Percentiles rank a stretch among this genome's conserved stretches.
Conservation (phyloP, 2,888 invertebrate genomes). For the Augiades crinisus region DNA sequence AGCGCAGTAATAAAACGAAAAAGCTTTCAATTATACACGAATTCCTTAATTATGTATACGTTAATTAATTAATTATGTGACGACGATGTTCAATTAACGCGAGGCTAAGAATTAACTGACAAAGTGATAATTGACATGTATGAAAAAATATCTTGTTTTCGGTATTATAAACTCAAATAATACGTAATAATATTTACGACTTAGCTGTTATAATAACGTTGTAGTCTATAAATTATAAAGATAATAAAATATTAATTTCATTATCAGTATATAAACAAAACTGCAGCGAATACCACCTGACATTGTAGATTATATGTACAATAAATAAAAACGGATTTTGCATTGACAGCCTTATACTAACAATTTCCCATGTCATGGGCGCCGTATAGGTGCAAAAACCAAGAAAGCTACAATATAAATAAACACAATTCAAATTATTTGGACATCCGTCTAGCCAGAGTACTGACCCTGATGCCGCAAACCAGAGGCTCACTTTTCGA, state of each 20-base stretch:
- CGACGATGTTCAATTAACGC: slow-evolving; percentile 66
- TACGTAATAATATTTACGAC: slow-evolving; percentile 49
- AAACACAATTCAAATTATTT: too few species aligned
- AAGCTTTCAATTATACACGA: slow-evolving; percentile 59
- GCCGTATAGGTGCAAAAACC: too few species aligned
- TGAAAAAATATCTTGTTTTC: slow-evolving; percentile 41
- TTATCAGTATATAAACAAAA: too few species aligned
- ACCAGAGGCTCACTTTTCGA: too few species aligned
- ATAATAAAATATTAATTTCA: slow-evolving; percentile 55
- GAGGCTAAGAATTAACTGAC: slow-evolving; percentile 66
- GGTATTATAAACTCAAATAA: slow-evolving; percentile 39
- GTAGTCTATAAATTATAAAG: slow-evolving; percentile 55
- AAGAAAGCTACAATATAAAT: too few species aligned
- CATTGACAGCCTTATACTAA: too few species aligned
- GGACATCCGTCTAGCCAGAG: too few species aligned
- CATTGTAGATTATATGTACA: too few species aligned
- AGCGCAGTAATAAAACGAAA: slow-evolving; percentile 59
- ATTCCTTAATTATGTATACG: slow-evolving; percentile 60
- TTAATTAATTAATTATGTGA: slow-evolving; percentile 73
- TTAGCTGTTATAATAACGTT: slow-evolving; percentile 43
- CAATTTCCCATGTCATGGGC: too few species aligned
- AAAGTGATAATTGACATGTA: slow-evolving; percentile 62
- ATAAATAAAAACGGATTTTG: too few species aligned
- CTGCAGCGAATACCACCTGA: too few species aligned
- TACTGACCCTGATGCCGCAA: too few species aligned